Percentiles rank a stretch among this genome's conserved stretches.
These are phyloP conservation scores for Cuculus canorus DNA, from an alignment of 2,797 vertebrate species.

Conservation along the genomic window DNA sequence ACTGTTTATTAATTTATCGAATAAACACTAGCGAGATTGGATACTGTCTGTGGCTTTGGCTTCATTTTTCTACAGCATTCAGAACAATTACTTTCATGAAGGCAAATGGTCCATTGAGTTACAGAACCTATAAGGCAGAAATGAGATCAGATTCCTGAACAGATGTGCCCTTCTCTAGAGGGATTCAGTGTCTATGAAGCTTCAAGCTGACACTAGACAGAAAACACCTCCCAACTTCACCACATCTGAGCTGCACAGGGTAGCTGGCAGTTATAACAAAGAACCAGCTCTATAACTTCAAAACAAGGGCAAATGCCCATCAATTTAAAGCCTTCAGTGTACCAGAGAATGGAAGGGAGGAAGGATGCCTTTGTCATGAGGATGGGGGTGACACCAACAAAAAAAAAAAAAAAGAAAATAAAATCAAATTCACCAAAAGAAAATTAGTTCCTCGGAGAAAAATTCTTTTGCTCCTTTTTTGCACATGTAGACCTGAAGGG, in stretches of 20 bases:
- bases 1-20: conserved; percentile 36
- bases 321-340: background rate
- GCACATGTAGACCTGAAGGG: background rate
- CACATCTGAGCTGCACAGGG: background rate
- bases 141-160: conserved; percentile 62
- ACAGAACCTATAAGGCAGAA: conserved; percentile 43
- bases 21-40: background rate
- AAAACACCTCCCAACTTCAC: background rate
- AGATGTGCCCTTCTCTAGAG: conserved; percentile 61
- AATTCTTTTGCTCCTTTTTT: background rate
- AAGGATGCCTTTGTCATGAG: background rate
- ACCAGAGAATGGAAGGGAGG: background rate
- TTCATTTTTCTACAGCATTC: background rate
- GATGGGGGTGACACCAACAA: background rate
- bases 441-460: background rate
- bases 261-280: background rate
- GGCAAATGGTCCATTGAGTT: conserved; percentile 54
- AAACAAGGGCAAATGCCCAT: background rate
- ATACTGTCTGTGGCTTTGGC: background rate
- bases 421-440: background rate
- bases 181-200: background rate
- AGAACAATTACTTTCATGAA: conserved; percentile 28
- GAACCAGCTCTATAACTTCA: background rate
- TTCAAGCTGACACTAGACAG: conserved; percentile 34
- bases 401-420: no score